Conservation (phyloP, 2,888 invertebrate species). For the Lordiphosa fenestrarum region DNA sequence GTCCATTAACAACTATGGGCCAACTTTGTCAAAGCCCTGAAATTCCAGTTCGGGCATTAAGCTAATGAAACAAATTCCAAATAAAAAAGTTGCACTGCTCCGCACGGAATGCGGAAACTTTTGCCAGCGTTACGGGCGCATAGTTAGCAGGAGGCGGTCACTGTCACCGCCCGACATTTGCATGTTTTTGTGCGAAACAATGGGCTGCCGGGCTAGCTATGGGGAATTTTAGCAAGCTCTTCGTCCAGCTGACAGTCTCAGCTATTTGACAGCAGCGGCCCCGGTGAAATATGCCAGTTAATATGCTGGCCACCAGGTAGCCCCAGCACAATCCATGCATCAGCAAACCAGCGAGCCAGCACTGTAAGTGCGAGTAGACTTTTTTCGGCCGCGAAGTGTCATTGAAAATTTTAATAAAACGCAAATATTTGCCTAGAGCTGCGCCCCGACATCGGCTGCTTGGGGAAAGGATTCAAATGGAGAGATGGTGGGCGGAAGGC, state of each 20-base stretch:
- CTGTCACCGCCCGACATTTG: slow-evolving; percentile 39
- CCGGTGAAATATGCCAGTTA: slow-evolving; percentile 50
- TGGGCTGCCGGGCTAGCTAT: slow-evolving; percentile 31
- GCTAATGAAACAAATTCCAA: slow-evolving; percentile 57
- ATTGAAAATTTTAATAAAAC: slow-evolving; percentile 49
- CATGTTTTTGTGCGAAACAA: slow-evolving; percentile 53
- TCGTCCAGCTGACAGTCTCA: slow-evolving; percentile 44
- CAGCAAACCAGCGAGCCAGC: slow-evolving; percentile 21
- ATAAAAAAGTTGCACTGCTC: slow-evolving; percentile 24
- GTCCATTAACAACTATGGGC: slow-evolving; percentile 37
- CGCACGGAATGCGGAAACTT: slow-evolving; percentile 13
- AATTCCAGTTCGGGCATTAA: slow-evolving; percentile 49
- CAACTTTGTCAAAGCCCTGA: slow-evolving; percentile 31
- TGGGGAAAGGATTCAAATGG: slow-evolving; percentile 28
- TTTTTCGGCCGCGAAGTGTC: slow-evolving; percentile 25
- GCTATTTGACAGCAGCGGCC: slow-evolving; percentile 57
- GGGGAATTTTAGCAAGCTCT: slow-evolving; percentile 38
- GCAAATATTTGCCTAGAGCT: slow-evolving; percentile 55
- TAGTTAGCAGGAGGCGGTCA: slow-evolving; percentile 29
- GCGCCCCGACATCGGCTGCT: slow-evolving; percentile 1
- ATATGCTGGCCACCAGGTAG: slow-evolving; percentile 39
- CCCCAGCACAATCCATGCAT: slow-evolving; percentile 19
- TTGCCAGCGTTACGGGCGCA: slow-evolving; percentile 27
- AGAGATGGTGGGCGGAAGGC: slow-evolving; percentile 39
- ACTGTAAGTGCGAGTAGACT: slow-evolving; percentile 7